A percentile compares a stretch with the other conserved stretches of the same genome.
Conservation (phyloP, 2,797 vertebrate genomes). For the Arremon aurantiirostris region DNA sequence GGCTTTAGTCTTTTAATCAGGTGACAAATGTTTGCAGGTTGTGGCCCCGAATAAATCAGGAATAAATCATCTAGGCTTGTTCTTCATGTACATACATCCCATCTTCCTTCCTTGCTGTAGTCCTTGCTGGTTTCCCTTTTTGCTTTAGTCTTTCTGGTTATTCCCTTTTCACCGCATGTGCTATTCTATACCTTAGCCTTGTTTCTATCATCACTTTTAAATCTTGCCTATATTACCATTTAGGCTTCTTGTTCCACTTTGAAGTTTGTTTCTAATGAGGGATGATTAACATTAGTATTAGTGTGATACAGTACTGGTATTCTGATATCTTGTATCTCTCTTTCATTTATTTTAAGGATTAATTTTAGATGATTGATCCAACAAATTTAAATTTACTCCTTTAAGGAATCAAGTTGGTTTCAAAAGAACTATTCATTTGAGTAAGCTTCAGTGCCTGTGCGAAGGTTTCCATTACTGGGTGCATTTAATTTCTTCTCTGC, state of each 20-base stretch:
- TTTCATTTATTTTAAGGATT: neutral
- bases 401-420: neutral
- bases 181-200: neutral
- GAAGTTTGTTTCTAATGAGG: constrained; percentile 30
- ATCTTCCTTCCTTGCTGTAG: neutral
- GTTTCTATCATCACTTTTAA: neutral
- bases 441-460: neutral
- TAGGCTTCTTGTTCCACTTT: neutral
- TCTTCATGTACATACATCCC: neutral
- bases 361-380: neutral
- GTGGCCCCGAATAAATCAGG: neutral
- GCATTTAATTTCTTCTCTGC: neutral
- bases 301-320: neutral
- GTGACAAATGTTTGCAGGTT: neutral
- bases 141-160: neutral
- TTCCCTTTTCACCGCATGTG: neutral
- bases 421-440: neutral
- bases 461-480: neutral
- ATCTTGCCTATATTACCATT: neutral
- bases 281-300: neutral
- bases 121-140: neutral
- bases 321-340: neutral
- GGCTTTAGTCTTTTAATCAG: neutral
- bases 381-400: neutral
- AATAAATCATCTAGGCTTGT: neutral